Evolutionary conservation across 2,888 invertebrate species (phyloP).

Genomic region (Caenorhabditis sinica): DNA sequence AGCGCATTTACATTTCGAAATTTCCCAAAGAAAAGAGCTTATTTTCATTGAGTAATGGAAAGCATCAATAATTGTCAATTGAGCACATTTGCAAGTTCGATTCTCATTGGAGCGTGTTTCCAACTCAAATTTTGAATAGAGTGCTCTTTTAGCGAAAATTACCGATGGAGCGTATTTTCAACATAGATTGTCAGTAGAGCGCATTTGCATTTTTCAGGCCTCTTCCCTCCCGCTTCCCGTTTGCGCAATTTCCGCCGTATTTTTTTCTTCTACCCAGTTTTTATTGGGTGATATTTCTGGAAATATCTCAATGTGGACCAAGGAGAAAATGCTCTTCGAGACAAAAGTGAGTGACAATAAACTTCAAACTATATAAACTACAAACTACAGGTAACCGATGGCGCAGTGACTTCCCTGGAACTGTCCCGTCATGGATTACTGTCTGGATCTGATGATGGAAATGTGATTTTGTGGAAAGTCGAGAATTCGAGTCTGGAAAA

Average conservation of each 20-base stretch:
- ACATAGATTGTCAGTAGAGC: neutral
- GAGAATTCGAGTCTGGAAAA: slow-evolving; percentile 32
- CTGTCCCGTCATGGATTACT: slow-evolving; percentile 54
- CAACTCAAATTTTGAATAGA: too few species aligned
- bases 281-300: slow-evolving; percentile 60
- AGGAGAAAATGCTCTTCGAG: slow-evolving; percentile 42
- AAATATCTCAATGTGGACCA: slow-evolving; percentile 43
- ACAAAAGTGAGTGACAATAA: slow-evolving; percentile 13
- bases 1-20: too few species aligned
- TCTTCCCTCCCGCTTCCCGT: slow-evolving; percentile 54
- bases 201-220: slow-evolving; percentile 11
- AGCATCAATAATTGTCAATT: too few species aligned
- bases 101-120: neutral
- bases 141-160: too few species aligned
- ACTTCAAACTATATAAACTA: neutral
- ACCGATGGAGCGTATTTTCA: neutral
- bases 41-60: too few species aligned
- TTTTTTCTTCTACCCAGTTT: slow-evolving; percentile 51
- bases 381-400: slow-evolving; percentile 39
- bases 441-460: slow-evolving; percentile 52
- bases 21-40: too few species aligned
- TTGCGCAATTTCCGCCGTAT: slow-evolving; percentile 50
- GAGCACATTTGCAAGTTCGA: too few species aligned
- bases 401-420: slow-evolving; percentile 50
- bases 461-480: slow-evolving; percentile 45